Base-by-base conservation (phyloP, 2,797 vertebrate genomes). In the Pseudomugil tenellus region DNA sequence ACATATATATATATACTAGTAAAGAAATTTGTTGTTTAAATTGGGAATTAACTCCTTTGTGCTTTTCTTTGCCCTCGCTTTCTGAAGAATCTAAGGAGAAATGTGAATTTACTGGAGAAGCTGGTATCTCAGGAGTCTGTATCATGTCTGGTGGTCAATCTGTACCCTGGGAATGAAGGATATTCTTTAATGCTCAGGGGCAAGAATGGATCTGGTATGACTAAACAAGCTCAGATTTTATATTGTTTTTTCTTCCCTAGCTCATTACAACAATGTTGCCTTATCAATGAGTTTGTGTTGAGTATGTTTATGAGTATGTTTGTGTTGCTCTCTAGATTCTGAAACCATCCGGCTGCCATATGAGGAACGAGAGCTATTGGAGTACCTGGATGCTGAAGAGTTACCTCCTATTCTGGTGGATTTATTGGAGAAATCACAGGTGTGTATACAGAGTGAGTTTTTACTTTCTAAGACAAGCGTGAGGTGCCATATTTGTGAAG, bases 101-200 rank as follows among this genome's bases (percentile, higher is more conserved):
- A 98, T 95, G 98, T 98, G 92, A 99, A 99, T 92, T 95, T 99
- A 87, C 94, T 99, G 87, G 97, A 99, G 92, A 99, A 99, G 92
- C 93, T 99, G 83, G 95, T 99, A 80, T 96, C 96, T 92, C 97
- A 98, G 88, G 98, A 99, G 92, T 96, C 96, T 0, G 91, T 98
- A 67, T 98, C 97, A 0, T 99, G 97, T 92, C 94, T 99, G 73
- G 97, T 99, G 80, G 96, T 99, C 87, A 99, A 99, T 87, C 91
- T 99, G 26, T 99, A 99, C 88, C 97, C 97, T 34, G 98, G 98
- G 88, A 99, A 98, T 70, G 98, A 99, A 90, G 98, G 98, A 79
- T 99, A 99, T 85, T 99, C 98, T 12, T 91, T 99, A 84, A 99
- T 99, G 98, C 97, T 99, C 87, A 95, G 98, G 93, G 98, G 98